Conservation (phyloP, 2,113 vertebrate species). For the Amia ocellicauda region DNA sequence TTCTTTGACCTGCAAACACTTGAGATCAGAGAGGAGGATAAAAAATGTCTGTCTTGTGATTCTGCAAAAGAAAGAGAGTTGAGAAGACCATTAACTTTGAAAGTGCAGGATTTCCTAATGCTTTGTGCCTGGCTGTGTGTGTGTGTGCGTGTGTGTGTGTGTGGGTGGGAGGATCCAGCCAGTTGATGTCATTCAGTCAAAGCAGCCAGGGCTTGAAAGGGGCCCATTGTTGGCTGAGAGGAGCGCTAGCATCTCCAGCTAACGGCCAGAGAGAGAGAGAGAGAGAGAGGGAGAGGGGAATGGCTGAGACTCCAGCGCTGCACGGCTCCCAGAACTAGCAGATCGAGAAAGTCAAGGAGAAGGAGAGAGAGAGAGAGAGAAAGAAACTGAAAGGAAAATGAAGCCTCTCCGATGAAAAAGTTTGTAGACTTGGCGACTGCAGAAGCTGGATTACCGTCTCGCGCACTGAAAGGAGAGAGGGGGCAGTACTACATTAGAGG, state of each 20-base stretch:
- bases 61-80: constrained; percentile 19
- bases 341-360: no score
- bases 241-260: constrained; percentile 61
- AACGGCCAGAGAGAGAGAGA: constrained; percentile 31
- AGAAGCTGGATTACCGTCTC: constrained; percentile 22
- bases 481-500: background rate
- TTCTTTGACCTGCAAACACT: constrained; percentile 55
- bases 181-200: constrained; percentile 84
- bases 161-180: constrained; percentile 71
- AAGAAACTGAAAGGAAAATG: constrained; percentile 48
- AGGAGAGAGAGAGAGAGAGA: constrained; percentile 28
- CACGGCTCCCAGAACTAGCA: background rate
- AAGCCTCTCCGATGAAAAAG: constrained; percentile 51
- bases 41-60: constrained; percentile 37
- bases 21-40: constrained; percentile 21
- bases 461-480: background rate
- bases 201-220: constrained; percentile 75
- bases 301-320: background rate
- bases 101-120: no score
- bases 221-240: constrained; percentile 89
- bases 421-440: constrained; percentile 45
- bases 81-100: no score
- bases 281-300: constrained; percentile 13
- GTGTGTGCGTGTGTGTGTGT: constrained; percentile 55
- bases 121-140: constrained; percentile 17